Evolutionary conservation across 2,888 invertebrate species (phyloP).

Genomic region (Aporophyla nigra): DNA sequence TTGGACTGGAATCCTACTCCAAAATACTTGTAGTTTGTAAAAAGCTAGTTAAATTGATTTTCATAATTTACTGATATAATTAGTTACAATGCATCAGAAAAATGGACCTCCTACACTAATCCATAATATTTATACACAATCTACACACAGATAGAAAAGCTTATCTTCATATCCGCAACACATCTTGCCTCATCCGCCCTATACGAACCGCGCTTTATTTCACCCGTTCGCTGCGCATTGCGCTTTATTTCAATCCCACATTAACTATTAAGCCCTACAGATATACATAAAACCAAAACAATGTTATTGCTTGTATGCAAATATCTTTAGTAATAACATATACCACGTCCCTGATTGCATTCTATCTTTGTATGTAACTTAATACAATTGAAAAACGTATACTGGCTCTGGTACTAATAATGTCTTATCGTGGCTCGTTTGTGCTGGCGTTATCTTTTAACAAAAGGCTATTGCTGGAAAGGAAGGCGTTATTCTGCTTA

Average conservation of each 20-base stretch:
- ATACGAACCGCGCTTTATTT: background rate
- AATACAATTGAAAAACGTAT: conserved; percentile 60
- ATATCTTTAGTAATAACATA: conserved; percentile 55
- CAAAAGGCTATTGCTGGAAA: conserved; percentile 64
- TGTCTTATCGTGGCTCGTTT: conserved; percentile 49
- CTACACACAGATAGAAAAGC: background rate
- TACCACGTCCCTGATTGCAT: conserved; percentile 47
- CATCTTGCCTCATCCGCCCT: background rate
- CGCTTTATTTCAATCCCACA: conserved; percentile 14
- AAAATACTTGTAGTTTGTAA: no score
- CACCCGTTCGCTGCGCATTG: background rate
- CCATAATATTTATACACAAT: background rate
- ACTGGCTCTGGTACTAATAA: conserved; percentile 31
- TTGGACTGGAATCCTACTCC: no score
- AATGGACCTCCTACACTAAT: background rate
- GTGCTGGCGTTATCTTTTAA: conserved; percentile 58
- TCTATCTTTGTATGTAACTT: conserved; percentile 60
- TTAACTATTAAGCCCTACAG: conserved; percentile 34
- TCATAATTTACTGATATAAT: background rate
- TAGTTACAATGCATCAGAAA: background rate
- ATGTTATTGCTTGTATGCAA: conserved; percentile 53
- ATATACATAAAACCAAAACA: conserved; percentile 43
- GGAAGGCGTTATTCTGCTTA: conserved; percentile 22
- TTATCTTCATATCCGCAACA: conserved; percentile 5
- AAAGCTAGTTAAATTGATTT: no score